Percentiles rank a stretch among this genome's conserved stretches.
Conservation (phyloP, 1,140 invertebrate species). For the Parapsyche elsis region DNA sequence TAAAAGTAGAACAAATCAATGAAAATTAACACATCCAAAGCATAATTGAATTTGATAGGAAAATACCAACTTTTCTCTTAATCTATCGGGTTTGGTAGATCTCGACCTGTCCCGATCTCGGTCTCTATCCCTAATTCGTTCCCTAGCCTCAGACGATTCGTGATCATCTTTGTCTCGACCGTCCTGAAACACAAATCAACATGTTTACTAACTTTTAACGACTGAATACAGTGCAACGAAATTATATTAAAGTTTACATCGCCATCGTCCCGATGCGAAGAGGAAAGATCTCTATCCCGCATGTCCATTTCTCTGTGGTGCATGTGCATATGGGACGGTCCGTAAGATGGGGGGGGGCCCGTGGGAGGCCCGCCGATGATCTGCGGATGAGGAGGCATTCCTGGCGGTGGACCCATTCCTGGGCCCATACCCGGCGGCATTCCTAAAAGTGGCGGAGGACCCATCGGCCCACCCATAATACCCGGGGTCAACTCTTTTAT, state of each 20-base stretch:
- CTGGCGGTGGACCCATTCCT: conserved; percentile 39
- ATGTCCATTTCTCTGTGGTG: conserved; percentile 52
- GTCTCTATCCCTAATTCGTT: conserved; percentile 58
- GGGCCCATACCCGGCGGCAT: conserved; percentile 59
- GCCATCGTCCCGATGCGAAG: conserved; percentile 59
- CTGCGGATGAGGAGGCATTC: conserved; percentile 58
- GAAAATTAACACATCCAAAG: too few species aligned
- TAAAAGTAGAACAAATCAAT: conserved; percentile 47
- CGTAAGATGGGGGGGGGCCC: conserved; percentile 58
- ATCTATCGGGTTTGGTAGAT: conserved; percentile 63
- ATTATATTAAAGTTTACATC: conserved; percentile 60
- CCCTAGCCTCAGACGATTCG: conserved; percentile 54
- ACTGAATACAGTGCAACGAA: conserved; percentile 48
- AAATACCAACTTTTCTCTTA: conserved; percentile 58
- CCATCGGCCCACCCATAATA: conserved; percentile 59
- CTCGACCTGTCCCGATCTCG: conserved; percentile 64
- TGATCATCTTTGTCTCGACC: conserved; percentile 57
- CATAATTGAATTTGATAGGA: neutral
- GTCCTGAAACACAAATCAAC: conserved; percentile 48
- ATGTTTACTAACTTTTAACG: conserved; percentile 47
- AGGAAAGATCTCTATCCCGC: conserved; percentile 59
- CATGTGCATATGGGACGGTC: conserved; percentile 51
- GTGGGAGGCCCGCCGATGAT: conserved; percentile 59
- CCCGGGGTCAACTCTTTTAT: conserved; percentile 74
- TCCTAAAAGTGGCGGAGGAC: conserved; percentile 57